phyloP scores from a whole-genome alignment of 1,140 invertebrate species.

The Stegodyphus mimosarum region DNA sequence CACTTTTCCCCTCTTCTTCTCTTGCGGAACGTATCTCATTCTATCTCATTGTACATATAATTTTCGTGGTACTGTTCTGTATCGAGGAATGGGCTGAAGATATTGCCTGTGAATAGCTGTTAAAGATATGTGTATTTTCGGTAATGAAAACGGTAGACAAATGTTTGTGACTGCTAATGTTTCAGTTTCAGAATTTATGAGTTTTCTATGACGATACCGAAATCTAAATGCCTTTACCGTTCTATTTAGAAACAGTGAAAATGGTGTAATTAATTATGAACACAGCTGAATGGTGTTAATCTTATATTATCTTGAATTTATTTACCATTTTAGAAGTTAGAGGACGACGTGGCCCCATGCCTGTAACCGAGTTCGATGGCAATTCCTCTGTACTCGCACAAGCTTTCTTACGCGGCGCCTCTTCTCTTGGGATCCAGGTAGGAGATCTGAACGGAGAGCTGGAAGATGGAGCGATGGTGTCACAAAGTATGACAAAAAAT shows the following conservation, averaged over 20 bases:
- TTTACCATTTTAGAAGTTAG: slow-evolving; percentile 6
- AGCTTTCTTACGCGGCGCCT: slow-evolving; percentile 19
- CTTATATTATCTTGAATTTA: background rate
- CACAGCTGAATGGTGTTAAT: background rate
- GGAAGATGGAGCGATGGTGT: slow-evolving; percentile 23
- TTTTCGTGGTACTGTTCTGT: no score
- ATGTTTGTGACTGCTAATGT: no score
- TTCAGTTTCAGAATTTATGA: background rate
- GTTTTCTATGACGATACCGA: background rate
- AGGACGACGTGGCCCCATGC: slow-evolving; percentile 25
- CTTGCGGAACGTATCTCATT: no score
- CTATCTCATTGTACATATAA: no score
- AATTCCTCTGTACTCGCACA: background rate
- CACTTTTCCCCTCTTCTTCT: no score
- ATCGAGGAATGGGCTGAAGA: no score
- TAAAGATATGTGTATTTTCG: no score
- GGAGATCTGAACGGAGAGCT: slow-evolving; percentile 45
- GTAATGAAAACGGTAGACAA: no score
- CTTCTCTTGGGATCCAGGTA: background rate
- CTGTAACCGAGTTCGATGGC: slow-evolving; percentile 23
- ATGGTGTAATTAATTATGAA: background rate
- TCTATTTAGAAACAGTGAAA: background rate
- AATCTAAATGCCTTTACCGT: background rate
- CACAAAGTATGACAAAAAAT: slow-evolving; percentile 27
- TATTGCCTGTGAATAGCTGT: no score